Base-by-base conservation (phyloP, 2,888 invertebrate species). In the Euproctis similis region DNA sequence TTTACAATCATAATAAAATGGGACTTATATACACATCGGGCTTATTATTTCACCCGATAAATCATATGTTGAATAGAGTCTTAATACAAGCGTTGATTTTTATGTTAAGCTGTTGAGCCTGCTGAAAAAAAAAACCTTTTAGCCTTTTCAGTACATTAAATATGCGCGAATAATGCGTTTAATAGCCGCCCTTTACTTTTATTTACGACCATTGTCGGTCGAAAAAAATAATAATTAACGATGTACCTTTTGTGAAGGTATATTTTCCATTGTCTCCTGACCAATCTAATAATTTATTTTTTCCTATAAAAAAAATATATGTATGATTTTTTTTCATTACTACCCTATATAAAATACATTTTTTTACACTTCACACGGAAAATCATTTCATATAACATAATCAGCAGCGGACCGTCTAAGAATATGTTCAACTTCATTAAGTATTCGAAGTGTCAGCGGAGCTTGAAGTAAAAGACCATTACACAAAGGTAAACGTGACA, bases 121-220 rank as follows among this genome's bases (percentile, higher is more conserved):
- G 64, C 59, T 54, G 70, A 71, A 74, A 71, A 70, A 62, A 60
- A 46, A 75, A 73, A 66, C 68, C 73, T 67, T 78, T 77, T 71
- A 74, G 62, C 70, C 66, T 73, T 80, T 77, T 72, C 74, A 75
- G 78, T 77, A 78, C 74, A 82, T 81, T 80, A 80, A 82, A 80
- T 72, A 78, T 80, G 70, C 74, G 75, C 64, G 72, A 77, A 76
- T 80, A 80, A 80, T 80, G 75, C 77, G 75, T 77, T 81, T 82
- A 81, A 82, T 80, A 75, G 78, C 77, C n/a, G 75, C 80, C 81
- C 75, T 78, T 81, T 74, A 78, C 72, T 61, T 69, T 75, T 77
- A 81, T 81, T 81, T 80, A 82, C 59, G 74, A 65, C 65, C 68
- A 59, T 44, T 61, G 54, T 58, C 60, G 59, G 61, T 72, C 57